Evolutionary conservation across 2,888 invertebrate genomes (phyloP), one percentile per base, ranked within the genome.

Genomic region (Xanthostigma xanthostigma): DNA sequence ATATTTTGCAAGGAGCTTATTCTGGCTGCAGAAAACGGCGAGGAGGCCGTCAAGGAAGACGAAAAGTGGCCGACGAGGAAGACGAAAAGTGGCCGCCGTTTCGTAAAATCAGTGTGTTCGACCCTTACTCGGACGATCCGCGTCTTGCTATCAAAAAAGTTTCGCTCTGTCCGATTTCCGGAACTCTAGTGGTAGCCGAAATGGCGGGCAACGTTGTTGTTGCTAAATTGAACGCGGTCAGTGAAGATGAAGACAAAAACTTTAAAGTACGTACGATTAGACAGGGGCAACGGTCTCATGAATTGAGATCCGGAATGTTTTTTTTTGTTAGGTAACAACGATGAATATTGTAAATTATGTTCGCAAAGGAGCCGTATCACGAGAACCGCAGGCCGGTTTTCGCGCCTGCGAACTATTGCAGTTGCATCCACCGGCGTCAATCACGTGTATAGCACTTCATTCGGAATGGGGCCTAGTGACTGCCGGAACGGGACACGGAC

Each of bases 61-160:
- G n/a, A n/a, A n/a, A n/a, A n/a, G n/a, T n/a, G n/a, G n/a, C n/a
- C 36, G 81, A 78, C 50, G 81, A 82, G 51, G 81, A 84, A 42
- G 85, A 81, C 48, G 93, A 94, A 50, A 89, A 91, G 52, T 96
- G 95, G 87, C 96, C 96, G 2, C 96, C 96, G 0, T 96, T 96
- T 66, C 78, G 88, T 56, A 88, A 94, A 71, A 88, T 91, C 14
- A 97, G 97, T 4, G 79, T 84, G 1, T 98, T 96, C 66, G 97
- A 98, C 69, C 96, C 96, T 0, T 97, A 92, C 65, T 94, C 93
- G 27, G 97, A 98, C 65, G 97, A 98, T 68, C 95, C 96, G 0
- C 74, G 97, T 36, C 65, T 90, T 66, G 84, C 79, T 1, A 78
- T 83, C 8, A 90, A 91, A 68, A 81, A 91, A 72, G 81, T 96